Percentiles rank a stretch among this genome's conserved stretches.
phyloP scores from a whole-genome alignment of 30 jellyfish, hydroid and myxozoan species.

The Pseudorhiza aurosa region DNA sequence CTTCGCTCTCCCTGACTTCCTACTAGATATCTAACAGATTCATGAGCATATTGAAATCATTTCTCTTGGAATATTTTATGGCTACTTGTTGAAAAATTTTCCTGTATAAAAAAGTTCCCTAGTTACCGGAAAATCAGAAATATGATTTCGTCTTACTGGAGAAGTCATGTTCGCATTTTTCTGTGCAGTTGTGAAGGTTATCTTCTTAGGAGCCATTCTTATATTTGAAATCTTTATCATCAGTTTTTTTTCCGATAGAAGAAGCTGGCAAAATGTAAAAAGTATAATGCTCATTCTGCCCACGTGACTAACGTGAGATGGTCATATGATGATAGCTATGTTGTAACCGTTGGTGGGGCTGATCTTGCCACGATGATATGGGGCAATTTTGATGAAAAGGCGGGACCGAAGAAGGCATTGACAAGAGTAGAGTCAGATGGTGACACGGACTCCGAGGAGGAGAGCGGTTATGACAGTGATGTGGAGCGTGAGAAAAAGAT shows the following conservation, averaged over 20 bases:
- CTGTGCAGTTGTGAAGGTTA: too few relatives aligned
- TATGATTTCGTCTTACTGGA: too few relatives aligned
- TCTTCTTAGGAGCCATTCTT: too few relatives aligned
- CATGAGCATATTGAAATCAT: too few relatives aligned
- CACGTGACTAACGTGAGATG: constrained; percentile 96
- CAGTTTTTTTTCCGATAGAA: constrained; percentile 72
- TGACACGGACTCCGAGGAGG: constrained; percentile 95
- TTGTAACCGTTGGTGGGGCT: constrained; percentile 95
- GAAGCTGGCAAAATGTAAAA: constrained; percentile 84
- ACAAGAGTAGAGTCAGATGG: constrained; percentile 53
- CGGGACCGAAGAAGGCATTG: constrained; percentile 18
- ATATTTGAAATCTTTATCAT: too few relatives aligned
- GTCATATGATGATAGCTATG: constrained; percentile 85
- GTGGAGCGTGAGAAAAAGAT: constrained; percentile 94
- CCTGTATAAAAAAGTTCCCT: too few relatives aligned
- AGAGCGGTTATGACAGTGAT: constrained; percentile 97
- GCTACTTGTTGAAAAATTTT: too few relatives aligned
- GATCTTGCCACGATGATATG: constrained; percentile 94
- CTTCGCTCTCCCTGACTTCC: too few relatives aligned
- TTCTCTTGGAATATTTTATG: too few relatives aligned
- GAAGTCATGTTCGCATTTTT: too few relatives aligned
- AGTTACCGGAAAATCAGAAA: too few relatives aligned
- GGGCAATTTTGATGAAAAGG: constrained; percentile 72
- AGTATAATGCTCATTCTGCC: constrained; percentile 96
- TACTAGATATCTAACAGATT: too few relatives aligned